Evolutionary conservation across 2,888 invertebrate species (phyloP).

Genomic region (Ichneumon xanthorius): DNA sequence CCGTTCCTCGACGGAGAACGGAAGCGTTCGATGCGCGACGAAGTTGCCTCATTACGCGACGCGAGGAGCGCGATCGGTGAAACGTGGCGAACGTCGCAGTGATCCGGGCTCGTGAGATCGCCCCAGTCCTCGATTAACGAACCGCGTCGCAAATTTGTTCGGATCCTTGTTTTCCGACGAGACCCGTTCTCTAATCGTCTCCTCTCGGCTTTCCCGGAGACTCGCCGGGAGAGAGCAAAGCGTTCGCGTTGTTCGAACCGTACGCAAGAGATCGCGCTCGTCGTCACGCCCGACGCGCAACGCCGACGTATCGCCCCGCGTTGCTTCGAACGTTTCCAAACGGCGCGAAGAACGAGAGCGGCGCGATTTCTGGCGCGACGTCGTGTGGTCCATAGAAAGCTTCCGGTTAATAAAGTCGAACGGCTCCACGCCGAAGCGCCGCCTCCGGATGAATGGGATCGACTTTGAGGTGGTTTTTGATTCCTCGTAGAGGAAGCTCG

Average conservation of each 20-base stretch:
- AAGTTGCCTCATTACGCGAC: conserved; percentile 63
- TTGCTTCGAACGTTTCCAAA: not conserved
- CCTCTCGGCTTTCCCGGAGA: conserved; percentile 15
- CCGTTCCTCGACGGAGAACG: conserved; percentile 22
- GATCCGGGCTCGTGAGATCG: conserved; percentile 23
- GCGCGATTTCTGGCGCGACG: not conserved
- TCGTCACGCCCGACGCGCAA: conserved; percentile 15
- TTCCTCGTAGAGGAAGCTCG: too few relatives aligned
- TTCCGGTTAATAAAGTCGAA: conserved; percentile 18
- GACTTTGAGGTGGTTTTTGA: too few relatives aligned
- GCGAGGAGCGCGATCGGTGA: conserved; percentile 46
- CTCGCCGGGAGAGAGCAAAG: conserved; percentile 48
- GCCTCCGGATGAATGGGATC: not conserved
- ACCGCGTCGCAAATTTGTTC: conserved; percentile 64
- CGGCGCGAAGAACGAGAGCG: conserved; percentile 2
- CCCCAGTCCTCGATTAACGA: conserved; percentile 69
- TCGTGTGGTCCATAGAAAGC: not conserved
- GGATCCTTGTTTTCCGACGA: conserved; percentile 46
- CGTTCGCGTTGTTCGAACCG: conserved; percentile 52
- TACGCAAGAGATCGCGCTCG: not conserved
- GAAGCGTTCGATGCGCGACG: conserved; percentile 51
- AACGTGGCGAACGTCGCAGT: conserved; percentile 52
- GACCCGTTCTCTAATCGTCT: conserved; percentile 22
- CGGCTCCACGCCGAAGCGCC: not conserved
- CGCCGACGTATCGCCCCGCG: conserved; percentile 2